Evolutionary conservation across 2,113 vertebrate genomes (phyloP).

Genomic region (Cinclus mexicanus): DNA sequence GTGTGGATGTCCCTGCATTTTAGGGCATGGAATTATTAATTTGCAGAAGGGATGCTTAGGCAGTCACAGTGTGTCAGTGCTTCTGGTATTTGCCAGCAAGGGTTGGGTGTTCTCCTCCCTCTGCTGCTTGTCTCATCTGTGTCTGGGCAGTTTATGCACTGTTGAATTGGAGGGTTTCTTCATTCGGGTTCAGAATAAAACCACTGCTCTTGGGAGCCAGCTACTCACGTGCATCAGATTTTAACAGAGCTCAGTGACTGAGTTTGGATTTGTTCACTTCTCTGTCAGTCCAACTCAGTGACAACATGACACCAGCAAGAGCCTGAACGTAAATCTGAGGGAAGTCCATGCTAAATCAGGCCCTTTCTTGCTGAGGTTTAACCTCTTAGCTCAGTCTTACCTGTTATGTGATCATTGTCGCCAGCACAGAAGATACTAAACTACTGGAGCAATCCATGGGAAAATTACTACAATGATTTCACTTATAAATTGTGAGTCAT

Average conservation of each 20-base stretch:
- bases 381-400: not conserved
- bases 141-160: not conserved
- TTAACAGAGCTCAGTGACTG: not conserved
- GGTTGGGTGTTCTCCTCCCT: not conserved
- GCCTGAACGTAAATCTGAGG: not conserved
- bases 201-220: not conserved
- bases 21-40: not conserved
- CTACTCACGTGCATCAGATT: not conserved
- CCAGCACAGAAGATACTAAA: not conserved
- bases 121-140: not conserved
- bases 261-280: not conserved
- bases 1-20: not conserved
- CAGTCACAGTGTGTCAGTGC: not conserved
- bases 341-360: not conserved
- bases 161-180: not conserved
- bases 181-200: not conserved
- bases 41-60: not conserved
- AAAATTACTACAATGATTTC: slow-evolving; percentile 32
- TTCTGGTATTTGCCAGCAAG: not conserved
- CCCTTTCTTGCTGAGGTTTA: not conserved
- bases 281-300: not conserved
- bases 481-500: not conserved
- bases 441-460: not conserved
- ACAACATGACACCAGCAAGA: not conserved
- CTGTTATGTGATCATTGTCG: not conserved